These are phyloP conservation scores for Echeneis naucrates DNA, from an alignment of 2,797 vertebrate species.

Conservation along the genomic window DNA sequence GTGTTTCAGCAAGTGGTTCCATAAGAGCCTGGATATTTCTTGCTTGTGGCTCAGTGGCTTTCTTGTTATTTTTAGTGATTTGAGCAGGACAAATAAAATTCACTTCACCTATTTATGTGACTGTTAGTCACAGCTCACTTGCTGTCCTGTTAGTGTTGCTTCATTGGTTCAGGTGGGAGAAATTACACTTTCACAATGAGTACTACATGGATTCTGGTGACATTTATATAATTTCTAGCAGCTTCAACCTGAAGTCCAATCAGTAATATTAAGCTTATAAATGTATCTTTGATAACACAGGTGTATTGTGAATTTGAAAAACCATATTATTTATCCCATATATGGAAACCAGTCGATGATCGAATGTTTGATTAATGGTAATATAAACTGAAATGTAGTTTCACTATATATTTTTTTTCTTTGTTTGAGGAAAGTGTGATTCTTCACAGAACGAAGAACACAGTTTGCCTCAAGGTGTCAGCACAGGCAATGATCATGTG, in stretches of 20 bases:
- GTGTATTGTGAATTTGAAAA: too few species aligned
- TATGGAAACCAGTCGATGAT: not conserved
- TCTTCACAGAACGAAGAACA: conserved; percentile 32
- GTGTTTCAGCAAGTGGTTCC: not conserved
- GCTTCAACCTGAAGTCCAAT: conserved; percentile 19
- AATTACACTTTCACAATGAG: not conserved
- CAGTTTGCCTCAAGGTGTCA: conserved; percentile 41
- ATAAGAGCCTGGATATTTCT: too few species aligned
- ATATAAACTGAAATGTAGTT: not conserved
- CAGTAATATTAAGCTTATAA: too few species aligned
- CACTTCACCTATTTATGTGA: conserved; percentile 1
- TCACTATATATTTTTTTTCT: not conserved
- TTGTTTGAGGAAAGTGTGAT: not conserved
- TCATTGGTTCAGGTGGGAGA: not conserved
- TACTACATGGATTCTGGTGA: not conserved
- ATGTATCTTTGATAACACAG: too few species aligned
- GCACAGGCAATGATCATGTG: conserved; percentile 51
- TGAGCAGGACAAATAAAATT: conserved; percentile 11
- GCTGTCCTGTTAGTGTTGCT: conserved; percentile 3
- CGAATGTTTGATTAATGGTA: not conserved
- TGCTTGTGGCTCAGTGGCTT: not conserved
- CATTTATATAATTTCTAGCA: conserved; percentile 15
- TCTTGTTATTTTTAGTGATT: not conserved
- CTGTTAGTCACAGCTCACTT: conserved; percentile 29
- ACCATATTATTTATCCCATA: too few species aligned